Conservation (phyloP, 2,888 invertebrate genomes). For the Eupeodes luniger region DNA sequence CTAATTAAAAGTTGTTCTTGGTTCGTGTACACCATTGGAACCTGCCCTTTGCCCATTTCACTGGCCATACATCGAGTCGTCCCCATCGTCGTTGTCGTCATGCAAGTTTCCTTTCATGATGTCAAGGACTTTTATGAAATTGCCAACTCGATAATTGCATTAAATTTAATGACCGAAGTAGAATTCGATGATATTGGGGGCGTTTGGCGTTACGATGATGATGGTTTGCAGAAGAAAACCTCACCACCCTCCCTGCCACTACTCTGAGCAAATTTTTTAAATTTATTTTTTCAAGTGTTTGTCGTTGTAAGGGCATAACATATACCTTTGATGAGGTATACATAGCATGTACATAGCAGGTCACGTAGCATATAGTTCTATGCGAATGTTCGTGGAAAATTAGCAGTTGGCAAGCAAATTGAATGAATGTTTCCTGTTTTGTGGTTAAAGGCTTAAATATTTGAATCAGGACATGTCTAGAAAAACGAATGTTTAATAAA, state of each 20-base stretch:
- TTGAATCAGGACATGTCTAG: not conserved
- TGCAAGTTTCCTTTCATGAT: slow-evolving; percentile 33
- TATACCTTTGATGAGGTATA: too few relatives aligned
- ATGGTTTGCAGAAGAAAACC: not conserved
- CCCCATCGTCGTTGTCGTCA: not conserved
- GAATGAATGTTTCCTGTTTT: not conserved
- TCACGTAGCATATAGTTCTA: not conserved
- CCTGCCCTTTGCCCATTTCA: too few relatives aligned
- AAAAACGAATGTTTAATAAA: not conserved
- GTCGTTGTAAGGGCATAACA: not conserved
- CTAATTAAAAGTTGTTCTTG: slow-evolving; percentile 45
- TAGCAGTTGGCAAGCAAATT: slow-evolving; percentile 1
- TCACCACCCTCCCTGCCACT: too few relatives aligned
- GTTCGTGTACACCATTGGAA: slow-evolving; percentile 18
- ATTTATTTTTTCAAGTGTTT: slow-evolving; percentile 2
- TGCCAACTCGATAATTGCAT: slow-evolving; percentile 70
- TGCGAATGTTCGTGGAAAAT: slow-evolving; percentile 14
- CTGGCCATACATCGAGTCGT: too few relatives aligned
- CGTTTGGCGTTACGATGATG: not conserved
- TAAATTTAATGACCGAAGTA: slow-evolving; percentile 61
- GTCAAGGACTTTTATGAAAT: slow-evolving; percentile 57
- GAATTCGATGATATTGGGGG: slow-evolving; percentile 9
- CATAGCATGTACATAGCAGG: not conserved
- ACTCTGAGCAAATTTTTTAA: not conserved
- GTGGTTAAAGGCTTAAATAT: not conserved